Conservation (phyloP, 92 coral and sea anemone genomes). For the Palythoa caribaeorum region DNA sequence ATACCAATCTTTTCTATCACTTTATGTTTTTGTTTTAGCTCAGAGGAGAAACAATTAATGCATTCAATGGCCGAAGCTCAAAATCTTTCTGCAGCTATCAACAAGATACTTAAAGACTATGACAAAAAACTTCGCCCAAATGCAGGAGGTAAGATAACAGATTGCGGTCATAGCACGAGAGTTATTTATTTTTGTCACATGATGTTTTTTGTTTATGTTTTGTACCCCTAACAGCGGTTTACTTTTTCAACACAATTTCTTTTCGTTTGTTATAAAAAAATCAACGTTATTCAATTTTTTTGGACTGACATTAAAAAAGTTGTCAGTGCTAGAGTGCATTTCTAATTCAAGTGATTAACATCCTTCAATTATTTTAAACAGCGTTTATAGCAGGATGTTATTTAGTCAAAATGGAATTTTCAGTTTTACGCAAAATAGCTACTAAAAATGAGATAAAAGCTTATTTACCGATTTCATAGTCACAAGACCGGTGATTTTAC, state of each 20-base stretch:
- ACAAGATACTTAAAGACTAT: conserved; percentile 71
- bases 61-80: conserved; percentile 82
- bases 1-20: neutral
- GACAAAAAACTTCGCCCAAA: conserved; percentile 95
- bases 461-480: neutral
- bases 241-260: no score
- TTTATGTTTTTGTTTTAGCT: conserved; percentile 1
- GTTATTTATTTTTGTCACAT: neutral
- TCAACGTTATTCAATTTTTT: no score
- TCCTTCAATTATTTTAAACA: neutral
- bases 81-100: conserved; percentile 67
- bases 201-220: no score
- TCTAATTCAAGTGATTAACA: neutral
- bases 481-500: no score
- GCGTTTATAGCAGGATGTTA: neutral
- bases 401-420: neutral
- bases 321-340: neutral
- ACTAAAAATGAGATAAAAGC: neutral
- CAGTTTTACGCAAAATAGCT: neutral
- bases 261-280: no score
- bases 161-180: conserved; percentile 2
- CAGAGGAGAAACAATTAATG: conserved; percentile 20
- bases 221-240: no score
- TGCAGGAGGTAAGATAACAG: conserved; percentile 78
- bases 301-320: no score